phyloP scores from a whole-genome alignment of 2,888 invertebrate genomes.

The Megaustenia siamemsis region DNA sequence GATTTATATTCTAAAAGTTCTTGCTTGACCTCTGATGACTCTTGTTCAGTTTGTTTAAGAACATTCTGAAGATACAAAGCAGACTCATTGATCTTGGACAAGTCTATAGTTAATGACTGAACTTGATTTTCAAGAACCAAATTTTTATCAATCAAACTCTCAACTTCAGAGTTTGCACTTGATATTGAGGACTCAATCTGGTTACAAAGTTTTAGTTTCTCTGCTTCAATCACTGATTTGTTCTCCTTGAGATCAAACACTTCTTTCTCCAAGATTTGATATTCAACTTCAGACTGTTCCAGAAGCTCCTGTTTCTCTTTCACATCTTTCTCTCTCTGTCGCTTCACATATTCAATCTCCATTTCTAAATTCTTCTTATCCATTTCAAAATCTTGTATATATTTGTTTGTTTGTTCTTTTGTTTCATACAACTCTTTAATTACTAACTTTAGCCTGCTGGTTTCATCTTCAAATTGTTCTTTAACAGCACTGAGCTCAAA shows the following conservation, averaged over 20 bases:
- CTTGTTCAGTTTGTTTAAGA: slow-evolving; percentile 43
- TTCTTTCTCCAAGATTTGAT: slow-evolving; percentile 41
- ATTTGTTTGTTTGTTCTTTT: slow-evolving; percentile 1
- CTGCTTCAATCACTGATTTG: slow-evolving; percentile 32
- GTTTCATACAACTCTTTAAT: slow-evolving; percentile 8
- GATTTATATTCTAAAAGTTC: slow-evolving; percentile 28
- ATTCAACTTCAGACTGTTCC: slow-evolving; percentile 28
- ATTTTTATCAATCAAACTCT: background rate
- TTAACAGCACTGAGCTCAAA: background rate
- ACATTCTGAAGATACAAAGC: slow-evolving; percentile 25
- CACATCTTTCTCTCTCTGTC: slow-evolving; percentile 44
- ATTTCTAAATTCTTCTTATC: slow-evolving; percentile 19
- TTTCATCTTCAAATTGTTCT: slow-evolving; percentile 26
- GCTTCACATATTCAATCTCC: slow-evolving; percentile 23
- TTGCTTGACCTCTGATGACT: slow-evolving; percentile 47
- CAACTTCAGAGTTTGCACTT: slow-evolving; percentile 35
- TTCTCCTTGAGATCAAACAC: slow-evolving; percentile 9
- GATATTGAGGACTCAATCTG: slow-evolving; percentile 38
- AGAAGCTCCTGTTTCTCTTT: slow-evolving; percentile 43
- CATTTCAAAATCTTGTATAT: background rate
- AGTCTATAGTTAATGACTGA: slow-evolving; percentile 17
- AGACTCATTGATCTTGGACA: slow-evolving; percentile 18
- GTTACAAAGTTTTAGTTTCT: slow-evolving; percentile 34
- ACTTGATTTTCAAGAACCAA: slow-evolving; percentile 32
- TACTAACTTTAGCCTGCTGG: background rate